These are phyloP conservation scores for Peromyscus aztecus DNA, from an alignment of 2,797 vertebrate species.

Conservation along the genomic window DNA sequence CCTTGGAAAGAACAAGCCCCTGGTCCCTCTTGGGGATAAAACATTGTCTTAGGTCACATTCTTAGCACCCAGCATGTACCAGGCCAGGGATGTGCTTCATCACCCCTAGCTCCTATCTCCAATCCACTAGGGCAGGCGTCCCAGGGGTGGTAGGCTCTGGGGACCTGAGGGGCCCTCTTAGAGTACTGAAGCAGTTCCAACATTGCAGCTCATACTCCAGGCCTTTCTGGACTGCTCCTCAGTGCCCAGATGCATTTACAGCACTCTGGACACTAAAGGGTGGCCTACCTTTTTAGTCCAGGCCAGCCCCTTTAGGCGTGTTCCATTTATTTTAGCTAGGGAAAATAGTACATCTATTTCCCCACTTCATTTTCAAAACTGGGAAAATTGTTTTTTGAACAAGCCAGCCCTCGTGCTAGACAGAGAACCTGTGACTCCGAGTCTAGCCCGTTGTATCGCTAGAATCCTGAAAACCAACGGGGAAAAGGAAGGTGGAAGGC, in stretches of 20 bases:
- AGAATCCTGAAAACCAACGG: neutral
- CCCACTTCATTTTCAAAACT: conserved; percentile 12
- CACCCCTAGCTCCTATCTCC: neutral
- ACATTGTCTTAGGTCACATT: no score
- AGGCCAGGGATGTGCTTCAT: no score
- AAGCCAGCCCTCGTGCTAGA: neutral
- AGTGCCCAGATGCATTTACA: fast-evolving
- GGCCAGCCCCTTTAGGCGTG: neutral
- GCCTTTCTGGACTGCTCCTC: neutral
- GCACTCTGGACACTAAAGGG: neutral
- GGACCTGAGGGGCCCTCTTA: neutral
- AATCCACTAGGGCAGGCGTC: neutral
- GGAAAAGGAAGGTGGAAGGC: no score
- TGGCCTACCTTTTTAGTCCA: no score
- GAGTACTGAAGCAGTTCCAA: neutral
- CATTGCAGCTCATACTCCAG: neutral
- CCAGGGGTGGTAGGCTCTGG: neutral
- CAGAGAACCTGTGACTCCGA: conserved; percentile 31
- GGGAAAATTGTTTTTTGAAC: neutral
- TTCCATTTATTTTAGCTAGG: neutral
- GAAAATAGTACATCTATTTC: neutral
- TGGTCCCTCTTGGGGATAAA: neutral
- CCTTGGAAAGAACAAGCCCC: neutral
- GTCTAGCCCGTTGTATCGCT: neutral
- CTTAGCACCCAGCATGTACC: neutral